Conservation (phyloP, 2,797 vertebrate species). For the Peromyscus attwateri region DNA sequence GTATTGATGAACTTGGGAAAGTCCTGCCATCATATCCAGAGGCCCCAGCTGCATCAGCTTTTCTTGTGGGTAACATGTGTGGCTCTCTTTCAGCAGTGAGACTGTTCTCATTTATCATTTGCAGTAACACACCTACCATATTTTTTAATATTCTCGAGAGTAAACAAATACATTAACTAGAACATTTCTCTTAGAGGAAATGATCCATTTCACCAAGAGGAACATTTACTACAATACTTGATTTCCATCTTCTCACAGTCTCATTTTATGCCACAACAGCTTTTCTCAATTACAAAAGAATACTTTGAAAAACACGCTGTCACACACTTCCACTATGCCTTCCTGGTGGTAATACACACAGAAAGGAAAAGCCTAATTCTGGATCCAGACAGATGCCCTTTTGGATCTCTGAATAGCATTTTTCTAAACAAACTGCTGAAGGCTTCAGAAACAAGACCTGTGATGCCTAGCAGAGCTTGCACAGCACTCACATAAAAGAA, state of each 20-base stretch:
- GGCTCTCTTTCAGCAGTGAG: background rate
- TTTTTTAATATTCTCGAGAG: constrained; percentile 51
- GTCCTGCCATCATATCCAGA: background rate
- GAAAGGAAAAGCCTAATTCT: constrained; percentile 64
- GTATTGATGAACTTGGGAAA: background rate
- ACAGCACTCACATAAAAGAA: constrained; percentile 34
- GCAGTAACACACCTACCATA: constrained; percentile 33
- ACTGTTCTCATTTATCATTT: constrained; percentile 25
- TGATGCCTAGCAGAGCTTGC: constrained; percentile 61
- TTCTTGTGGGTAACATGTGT: background rate
- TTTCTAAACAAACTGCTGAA: constrained; percentile 74
- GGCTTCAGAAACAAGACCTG: constrained; percentile 64
- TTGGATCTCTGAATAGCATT: constrained; percentile 70
- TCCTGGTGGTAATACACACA: constrained; percentile 61
- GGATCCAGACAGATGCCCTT: constrained; percentile 72
- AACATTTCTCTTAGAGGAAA: constrained; percentile 53
- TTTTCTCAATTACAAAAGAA: constrained; percentile 77
- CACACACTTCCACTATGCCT: constrained; percentile 38
- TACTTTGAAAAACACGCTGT: constrained; percentile 64
- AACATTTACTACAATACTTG: constrained; percentile 60
- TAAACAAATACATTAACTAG: constrained; percentile 25
- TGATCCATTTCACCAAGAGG: constrained; percentile 66
- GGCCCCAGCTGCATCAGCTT: background rate
- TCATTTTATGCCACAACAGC: constrained; percentile 64
- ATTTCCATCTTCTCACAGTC: constrained; percentile 64